Percentiles rank a stretch among this genome's conserved stretches.
phyloP scores from a whole-genome alignment of 2,888 invertebrate species.

The Ametastegia equiseti region DNA sequence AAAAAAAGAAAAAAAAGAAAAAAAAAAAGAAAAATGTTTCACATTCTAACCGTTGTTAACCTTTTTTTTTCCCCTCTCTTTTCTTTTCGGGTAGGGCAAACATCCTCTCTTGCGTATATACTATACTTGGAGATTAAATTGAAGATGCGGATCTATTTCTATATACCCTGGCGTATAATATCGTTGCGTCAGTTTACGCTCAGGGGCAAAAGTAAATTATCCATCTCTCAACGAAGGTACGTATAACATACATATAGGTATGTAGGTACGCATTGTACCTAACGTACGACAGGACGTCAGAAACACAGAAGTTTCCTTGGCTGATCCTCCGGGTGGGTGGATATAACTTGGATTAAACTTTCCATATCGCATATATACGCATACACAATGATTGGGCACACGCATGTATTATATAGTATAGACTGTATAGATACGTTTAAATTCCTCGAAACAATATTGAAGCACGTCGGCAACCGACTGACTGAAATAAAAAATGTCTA shows the following conservation, averaged over 20 bases:
- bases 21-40: not conserved
- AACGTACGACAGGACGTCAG: constrained; percentile 25
- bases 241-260: no score
- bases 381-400: no score
- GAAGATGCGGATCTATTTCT: not conserved
- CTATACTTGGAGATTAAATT: not conserved
- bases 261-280: no score
- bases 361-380: not conserved
- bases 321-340: not conserved
- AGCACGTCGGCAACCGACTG: constrained; percentile 3
- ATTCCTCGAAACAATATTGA: constrained; percentile 44
- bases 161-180: not conserved
- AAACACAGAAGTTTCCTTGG: constrained; percentile 30
- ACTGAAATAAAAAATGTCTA: constrained; percentile 18
- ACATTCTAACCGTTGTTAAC: not conserved
- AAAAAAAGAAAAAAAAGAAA: not conserved
- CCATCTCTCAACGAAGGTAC: constrained; percentile 30
- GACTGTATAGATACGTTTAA: constrained; percentile 2
- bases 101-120: no score
- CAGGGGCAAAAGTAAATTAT: constrained; percentile 39
- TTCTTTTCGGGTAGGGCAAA: not conserved
- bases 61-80: not conserved
- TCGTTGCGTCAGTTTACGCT: constrained; percentile 1
- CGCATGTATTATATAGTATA: not conserved
- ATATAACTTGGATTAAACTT: constrained; percentile 40